Evolutionary conservation across 2,113 vertebrate species (phyloP), one percentile per base, ranked within the genome.

Genomic region (Dipodomys stephensi): DNA sequence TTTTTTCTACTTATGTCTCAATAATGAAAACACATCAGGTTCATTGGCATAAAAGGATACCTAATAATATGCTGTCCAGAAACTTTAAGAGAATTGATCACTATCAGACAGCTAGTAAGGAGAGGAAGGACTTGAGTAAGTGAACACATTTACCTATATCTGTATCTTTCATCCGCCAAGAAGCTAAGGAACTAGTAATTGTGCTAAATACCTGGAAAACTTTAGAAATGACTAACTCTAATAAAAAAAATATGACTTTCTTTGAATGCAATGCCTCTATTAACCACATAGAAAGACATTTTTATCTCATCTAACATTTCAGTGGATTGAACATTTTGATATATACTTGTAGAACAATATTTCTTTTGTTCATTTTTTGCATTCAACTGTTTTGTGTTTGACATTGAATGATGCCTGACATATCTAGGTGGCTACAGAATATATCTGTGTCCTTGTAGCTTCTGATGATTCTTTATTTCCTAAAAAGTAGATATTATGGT

Each of bases 391-490:
- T 57, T 86, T 89, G 27, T 89, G 65, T 32, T 84, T 85, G 68
- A 90, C 78, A 92, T 73, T 95, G 92, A 92, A 67, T 46, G 87
- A 73, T 46, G 6, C 57, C 83, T n/a, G 2, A 57, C 16, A 78
- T 35, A 25, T 23, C 35, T 74, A 86, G 57, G 79, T 28, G 39
- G 11, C n/a, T 69, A 4, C 76, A 84, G 6, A 84, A 8, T 65
- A 93, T 90, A 71, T 84, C 12, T 71, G 39, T 46, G 53, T 46
- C 28, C 28, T 91, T 92, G 22, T 89, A 87, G 25, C 32, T 85
- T 82, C 69, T 82, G 28, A 32, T 15, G 49, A 93, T 80, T 82
- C 10, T 85, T 6, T 20, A 72, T 30, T 78, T 92, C 39, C 32
- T 82, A 57, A 77, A 10, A 81, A 87, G 19, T 73, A 65, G 53